Evolutionary conservation across 2,113 vertebrate species (phyloP).

Genomic region (Pomatostomus ruficeps): DNA sequence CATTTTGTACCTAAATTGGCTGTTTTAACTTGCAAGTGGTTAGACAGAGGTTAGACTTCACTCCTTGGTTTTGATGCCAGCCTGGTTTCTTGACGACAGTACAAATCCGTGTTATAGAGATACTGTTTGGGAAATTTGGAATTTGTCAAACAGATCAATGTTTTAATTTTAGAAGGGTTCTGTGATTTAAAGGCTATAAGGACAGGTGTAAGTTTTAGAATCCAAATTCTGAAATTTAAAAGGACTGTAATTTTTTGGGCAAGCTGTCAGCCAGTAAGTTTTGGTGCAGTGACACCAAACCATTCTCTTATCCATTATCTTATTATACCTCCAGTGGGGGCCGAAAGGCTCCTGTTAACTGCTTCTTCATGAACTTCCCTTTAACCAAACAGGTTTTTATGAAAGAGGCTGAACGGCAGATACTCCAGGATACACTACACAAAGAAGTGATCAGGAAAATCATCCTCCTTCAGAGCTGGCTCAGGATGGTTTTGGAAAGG

Average conservation of each 20-base stretch:
- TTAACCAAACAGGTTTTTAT: constrained; percentile 84
- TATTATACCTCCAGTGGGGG: background rate
- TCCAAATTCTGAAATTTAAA: background rate
- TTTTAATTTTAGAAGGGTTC: background rate
- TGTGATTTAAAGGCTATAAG: background rate
- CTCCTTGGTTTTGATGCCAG: background rate
- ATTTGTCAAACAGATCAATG: background rate
- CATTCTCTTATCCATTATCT: background rate
- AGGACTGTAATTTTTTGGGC: background rate
- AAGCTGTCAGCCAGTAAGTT: background rate
- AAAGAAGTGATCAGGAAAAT: constrained; percentile 93
- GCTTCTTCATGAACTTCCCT: background rate
- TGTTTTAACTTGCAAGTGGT: background rate
- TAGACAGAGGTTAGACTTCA: background rate
- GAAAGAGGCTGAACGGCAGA: constrained; percentile 88
- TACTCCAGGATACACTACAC: constrained; percentile 88
- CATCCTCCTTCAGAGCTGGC: constrained; percentile 89
- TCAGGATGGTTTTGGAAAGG: constrained; percentile 82
- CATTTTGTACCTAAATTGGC: background rate
- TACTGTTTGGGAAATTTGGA: background rate
- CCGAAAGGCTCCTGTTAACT: background rate
- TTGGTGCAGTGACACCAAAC: background rate
- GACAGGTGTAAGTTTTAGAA: background rate
- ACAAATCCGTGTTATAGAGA: background rate
- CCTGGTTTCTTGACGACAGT: background rate